These are phyloP conservation scores for Alethe diademata DNA, from an alignment of 2,113 vertebrate genomes.

Conservation along the genomic window DNA sequence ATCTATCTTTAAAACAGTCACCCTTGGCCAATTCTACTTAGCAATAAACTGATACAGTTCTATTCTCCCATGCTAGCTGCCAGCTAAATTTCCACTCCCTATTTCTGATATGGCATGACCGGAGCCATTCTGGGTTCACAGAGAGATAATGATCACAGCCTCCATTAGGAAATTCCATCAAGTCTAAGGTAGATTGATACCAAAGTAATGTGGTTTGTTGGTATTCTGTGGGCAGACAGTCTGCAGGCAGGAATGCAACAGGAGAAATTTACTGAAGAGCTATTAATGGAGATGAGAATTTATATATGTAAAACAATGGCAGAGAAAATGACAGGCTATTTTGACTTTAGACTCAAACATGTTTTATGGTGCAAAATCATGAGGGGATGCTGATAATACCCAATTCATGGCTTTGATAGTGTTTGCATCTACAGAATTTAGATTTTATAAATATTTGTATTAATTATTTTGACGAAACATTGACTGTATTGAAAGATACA, in stretches of 20 bases:
- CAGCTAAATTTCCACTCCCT: neutral
- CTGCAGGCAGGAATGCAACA: neutral
- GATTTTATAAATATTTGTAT: neutral
- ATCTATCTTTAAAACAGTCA: neutral
- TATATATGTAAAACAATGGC: neutral
- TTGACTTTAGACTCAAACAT: neutral
- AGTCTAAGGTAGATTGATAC: neutral
- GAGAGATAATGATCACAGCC: neutral
- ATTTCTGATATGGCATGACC: neutral
- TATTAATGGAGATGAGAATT: neutral
- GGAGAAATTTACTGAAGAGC: neutral
- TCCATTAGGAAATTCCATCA: neutral
- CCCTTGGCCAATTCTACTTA: neutral
- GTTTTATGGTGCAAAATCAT: neutral
- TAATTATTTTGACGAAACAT: neutral
- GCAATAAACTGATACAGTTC: neutral
- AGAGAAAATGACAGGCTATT: neutral
- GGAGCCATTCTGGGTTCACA: neutral
- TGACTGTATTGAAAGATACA: neutral
- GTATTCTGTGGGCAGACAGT: neutral
- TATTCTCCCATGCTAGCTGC: neutral
- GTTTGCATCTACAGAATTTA: neutral
- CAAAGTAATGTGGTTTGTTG: neutral
- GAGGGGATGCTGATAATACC: neutral
- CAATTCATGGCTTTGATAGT: neutral